phyloP scores from a whole-genome alignment of 2,113 vertebrate genomes.

The Apteryx owenii region DNA sequence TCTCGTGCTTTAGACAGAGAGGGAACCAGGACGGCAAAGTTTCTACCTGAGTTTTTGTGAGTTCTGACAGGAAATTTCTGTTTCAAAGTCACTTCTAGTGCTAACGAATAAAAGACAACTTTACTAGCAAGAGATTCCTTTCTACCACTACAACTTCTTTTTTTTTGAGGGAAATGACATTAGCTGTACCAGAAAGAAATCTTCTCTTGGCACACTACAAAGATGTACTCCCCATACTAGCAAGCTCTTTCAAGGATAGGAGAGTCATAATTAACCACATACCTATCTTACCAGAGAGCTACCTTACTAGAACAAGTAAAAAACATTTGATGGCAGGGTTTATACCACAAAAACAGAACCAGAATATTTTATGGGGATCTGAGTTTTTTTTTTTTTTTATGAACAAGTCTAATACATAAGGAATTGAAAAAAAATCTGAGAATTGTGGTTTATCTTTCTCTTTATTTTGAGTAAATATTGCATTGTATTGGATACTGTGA shows the following conservation, averaged over 20 bases:
- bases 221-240: neutral
- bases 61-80: neutral
- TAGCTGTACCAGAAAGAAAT: neutral
- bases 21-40: neutral
- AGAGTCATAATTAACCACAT: neutral
- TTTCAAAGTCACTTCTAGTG: neutral
- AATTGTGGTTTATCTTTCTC: neutral
- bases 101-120: neutral
- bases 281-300: neutral
- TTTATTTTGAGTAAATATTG: neutral
- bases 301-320: neutral
- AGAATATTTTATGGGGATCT: neutral
- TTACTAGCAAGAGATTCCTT: neutral
- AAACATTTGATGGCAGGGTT: neutral
- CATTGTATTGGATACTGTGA: neutral
- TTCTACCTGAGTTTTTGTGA: neutral
- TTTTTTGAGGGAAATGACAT: neutral
- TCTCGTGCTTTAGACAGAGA: accelerated
- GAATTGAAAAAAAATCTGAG: neutral
- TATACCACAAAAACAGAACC: neutral
- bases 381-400: neutral
- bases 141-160: neutral
- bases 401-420: neutral
- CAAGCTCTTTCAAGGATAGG: neutral
- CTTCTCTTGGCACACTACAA: neutral